Percentiles rank a stretch among this genome's conserved stretches.
Evolutionary conservation across 2,888 invertebrate genomes (phyloP).

Genomic region (Aromia moschata): DNA sequence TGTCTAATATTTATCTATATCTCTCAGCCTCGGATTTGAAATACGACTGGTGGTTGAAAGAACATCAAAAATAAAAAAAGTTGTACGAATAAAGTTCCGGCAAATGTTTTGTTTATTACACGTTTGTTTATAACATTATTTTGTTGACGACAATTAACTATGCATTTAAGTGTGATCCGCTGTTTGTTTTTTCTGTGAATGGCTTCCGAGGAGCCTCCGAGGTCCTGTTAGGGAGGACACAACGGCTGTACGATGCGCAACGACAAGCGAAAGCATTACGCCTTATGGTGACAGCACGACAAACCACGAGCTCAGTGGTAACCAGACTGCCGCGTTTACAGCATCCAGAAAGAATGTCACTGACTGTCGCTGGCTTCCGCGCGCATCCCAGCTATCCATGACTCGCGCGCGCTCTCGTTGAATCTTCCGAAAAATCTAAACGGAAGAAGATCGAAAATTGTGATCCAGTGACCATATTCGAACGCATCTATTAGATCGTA

Average conservation of each 20-base stretch:
- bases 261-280: slow-evolving; percentile 56
- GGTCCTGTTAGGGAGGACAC: too few relatives aligned
- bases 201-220: too few relatives aligned
- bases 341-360: slow-evolving; percentile 51
- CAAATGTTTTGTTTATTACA: too few relatives aligned
- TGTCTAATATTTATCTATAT: too few relatives aligned
- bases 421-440: background rate
- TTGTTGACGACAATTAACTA: too few relatives aligned
- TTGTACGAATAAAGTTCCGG: too few relatives aligned
- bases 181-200: too few relatives aligned
- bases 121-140: too few relatives aligned
- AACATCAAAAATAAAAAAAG: too few relatives aligned
- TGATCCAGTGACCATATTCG: background rate
- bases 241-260: slow-evolving; percentile 55
- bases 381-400: slow-evolving; percentile 33
- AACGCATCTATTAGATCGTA: background rate
- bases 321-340: slow-evolving; percentile 54
- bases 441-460: background rate
- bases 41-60: too few relatives aligned
- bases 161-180: too few relatives aligned
- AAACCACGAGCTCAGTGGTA: slow-evolving; percentile 57
- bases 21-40: too few relatives aligned
- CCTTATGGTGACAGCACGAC: slow-evolving; percentile 56
- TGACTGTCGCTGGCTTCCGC: slow-evolving; percentile 39
- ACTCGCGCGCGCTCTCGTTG: background rate